Evolutionary conservation across 2,113 vertebrate species (phyloP).

Genomic region (Phoxinus phoxinus): DNA sequence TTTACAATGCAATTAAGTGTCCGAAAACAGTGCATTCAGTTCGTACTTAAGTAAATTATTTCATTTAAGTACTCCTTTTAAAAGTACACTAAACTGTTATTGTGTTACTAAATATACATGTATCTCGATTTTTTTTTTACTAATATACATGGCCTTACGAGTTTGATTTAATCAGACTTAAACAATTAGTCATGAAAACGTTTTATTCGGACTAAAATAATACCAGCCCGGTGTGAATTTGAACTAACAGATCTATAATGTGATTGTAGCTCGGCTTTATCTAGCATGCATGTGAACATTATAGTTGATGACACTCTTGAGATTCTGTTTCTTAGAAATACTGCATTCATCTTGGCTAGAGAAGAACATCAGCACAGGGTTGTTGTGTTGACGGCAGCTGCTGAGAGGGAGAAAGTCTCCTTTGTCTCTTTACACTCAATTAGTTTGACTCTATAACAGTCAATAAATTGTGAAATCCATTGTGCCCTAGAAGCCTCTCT

Average conservation of each 20-base stretch:
- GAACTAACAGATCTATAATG: not conserved
- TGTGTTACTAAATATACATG: not conserved
- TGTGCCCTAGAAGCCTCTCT: conserved; percentile 28
- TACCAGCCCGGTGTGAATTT: not conserved
- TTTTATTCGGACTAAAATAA: no score
- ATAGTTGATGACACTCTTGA: not conserved
- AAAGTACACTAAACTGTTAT: no score
- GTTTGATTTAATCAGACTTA: no score
- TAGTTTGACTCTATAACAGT: conserved; percentile 26
- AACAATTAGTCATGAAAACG: no score
- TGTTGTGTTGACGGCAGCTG: conserved; percentile 50
- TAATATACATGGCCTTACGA: not conserved
- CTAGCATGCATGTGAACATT: not conserved
- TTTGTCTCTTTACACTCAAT: conserved; percentile 47
- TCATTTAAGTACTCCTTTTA: not conserved
- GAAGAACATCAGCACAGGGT: conserved; percentile 13
- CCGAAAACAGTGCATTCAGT: not conserved
- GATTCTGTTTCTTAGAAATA: conserved; percentile 15
- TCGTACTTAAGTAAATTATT: not conserved
- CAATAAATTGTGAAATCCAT: conserved; percentile 24
- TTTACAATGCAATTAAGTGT: not conserved
- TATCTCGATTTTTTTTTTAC: no score
- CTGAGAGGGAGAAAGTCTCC: conserved; percentile 37
- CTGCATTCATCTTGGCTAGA: not conserved
- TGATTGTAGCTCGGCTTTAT: not conserved